phyloP scores from a whole-genome alignment of 2,888 invertebrate species.

The Agonopterix alstromeriana region DNA sequence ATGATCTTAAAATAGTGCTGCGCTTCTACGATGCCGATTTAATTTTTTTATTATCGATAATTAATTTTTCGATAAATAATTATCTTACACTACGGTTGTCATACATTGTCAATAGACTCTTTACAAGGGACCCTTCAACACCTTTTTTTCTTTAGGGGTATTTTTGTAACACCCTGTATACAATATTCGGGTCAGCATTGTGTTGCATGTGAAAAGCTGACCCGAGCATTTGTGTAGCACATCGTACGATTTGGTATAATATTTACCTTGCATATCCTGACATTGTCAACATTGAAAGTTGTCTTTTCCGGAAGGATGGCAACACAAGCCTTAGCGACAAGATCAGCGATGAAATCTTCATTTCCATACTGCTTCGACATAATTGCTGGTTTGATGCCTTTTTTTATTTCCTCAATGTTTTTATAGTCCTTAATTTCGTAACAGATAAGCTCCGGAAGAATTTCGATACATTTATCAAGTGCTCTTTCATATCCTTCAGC shows the following conservation, averaged over 20 bases:
- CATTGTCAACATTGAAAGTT: conserved; percentile 98
- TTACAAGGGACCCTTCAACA: no score
- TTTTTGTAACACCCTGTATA: no score
- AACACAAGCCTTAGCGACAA: conserved; percentile 93
- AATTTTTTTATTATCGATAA: no score
- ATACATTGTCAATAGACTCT: no score
- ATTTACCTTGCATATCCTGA: conserved; percentile 93
- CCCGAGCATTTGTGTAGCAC: no score
- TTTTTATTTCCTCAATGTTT: conserved; percentile 82
- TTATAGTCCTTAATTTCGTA: conserved; percentile 83
- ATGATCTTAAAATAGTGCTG: no score
- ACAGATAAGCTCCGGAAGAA: conserved; percentile 88
- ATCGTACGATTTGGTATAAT: background rate
- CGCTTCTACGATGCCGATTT: no score
- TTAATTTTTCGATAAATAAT: no score
- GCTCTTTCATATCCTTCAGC: conserved; percentile 96
- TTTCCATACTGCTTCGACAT: conserved; percentile 99
- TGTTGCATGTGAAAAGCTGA: no score
- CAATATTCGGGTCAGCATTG: no score
- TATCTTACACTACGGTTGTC: no score
- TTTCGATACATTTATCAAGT: conserved; percentile 90
- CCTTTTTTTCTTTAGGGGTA: no score
- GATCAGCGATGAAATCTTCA: conserved; percentile 92
- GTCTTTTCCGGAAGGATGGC: conserved; percentile 90
- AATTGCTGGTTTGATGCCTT: conserved; percentile 87